phyloP scores from a whole-genome alignment of 2,797 vertebrate genomes.

The Sebastes minor region DNA sequence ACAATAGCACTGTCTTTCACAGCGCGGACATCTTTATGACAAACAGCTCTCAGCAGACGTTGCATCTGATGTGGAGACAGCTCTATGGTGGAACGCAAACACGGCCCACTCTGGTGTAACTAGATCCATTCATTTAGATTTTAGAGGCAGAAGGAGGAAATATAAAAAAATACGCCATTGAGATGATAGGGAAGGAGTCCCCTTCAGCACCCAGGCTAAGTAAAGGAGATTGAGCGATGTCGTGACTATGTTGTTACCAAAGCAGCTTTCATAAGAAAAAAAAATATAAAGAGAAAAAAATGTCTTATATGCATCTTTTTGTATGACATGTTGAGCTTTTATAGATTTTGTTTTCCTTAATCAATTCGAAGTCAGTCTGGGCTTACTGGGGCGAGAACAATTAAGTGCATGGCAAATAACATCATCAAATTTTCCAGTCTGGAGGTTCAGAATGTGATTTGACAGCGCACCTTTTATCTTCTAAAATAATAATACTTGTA shows the following conservation, averaged over 20 bases:
- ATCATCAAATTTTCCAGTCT: slow-evolving; percentile 37
- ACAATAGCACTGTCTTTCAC: slow-evolving; percentile 98
- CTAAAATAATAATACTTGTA: slow-evolving; percentile 20
- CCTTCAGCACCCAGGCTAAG: slow-evolving; percentile 85
- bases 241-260: slow-evolving; percentile 99
- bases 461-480: slow-evolving; percentile 39
- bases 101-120: slow-evolving; percentile 79
- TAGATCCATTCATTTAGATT: slow-evolving; percentile 81
- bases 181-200: slow-evolving; percentile 79
- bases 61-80: slow-evolving; percentile 75
- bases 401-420: slow-evolving; percentile 71
- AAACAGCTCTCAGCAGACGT: slow-evolving; percentile 81
- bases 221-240: slow-evolving; percentile 88
- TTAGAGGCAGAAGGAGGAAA: slow-evolving; percentile 69
- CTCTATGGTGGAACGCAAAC: slow-evolving; percentile 60
- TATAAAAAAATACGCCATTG: slow-evolving; percentile 34
- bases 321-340: slow-evolving; percentile 98
- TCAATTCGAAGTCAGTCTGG: slow-evolving; percentile 85
- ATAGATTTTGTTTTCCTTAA: slow-evolving; percentile 92
- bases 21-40: slow-evolving; percentile 99
- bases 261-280: slow-evolving; percentile 94
- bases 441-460: slow-evolving; percentile 47
- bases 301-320: slow-evolving; percentile 99
- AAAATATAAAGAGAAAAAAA: slow-evolving; percentile 86
- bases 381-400: slow-evolving; percentile 63